Evolutionary conservation across 2,797 vertebrate species (phyloP), one percentile per base, ranked within the genome.

Genomic region (Arnoldichthys spilopterus): DNA sequence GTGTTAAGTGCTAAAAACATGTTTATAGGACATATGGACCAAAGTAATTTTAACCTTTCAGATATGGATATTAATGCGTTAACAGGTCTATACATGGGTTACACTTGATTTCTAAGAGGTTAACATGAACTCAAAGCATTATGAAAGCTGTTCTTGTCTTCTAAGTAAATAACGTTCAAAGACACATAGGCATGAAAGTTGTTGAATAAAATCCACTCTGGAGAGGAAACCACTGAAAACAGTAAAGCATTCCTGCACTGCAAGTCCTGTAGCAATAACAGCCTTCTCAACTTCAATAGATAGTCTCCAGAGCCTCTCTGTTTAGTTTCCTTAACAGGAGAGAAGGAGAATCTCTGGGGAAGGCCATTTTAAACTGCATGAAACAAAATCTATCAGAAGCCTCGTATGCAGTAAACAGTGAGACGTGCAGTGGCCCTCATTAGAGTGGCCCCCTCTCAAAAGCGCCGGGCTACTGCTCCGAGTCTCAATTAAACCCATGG

Each of bases 321-420:
- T 56, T 72, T 72, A 72, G 69, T 56, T 56, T 72, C 69, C 51
- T 56, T 28, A 62, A 67, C 49, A 58, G 51, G 26, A 37, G 77
- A 79, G 51, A 66, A 30, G 22, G 18, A 8, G 40, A 40, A 45
- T 71, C 70, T 72, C 70, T n/a, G 12, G 77, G 69, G 77, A 73
- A 79, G 59, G 69, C 53, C 70, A 34, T 73, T 73, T 79, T 56
- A 49, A 66, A 73, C n/a, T 18, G 56, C 49, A 79, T 77, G 73
- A 90, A 92, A 91, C 88, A 90, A 91, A 88, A 87, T 77, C 32
- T 16, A 77, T 77, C 54, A 16, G 32, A 61, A 72, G 59, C 13
- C 16, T 47, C 28, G 37, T 58, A 56, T 47, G 59, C 15, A 30
- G 73, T 73, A 63, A 73, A 77, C 61, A 76, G 43, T 32, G 37